Evolutionary conservation across 2,113 vertebrate species (phyloP).

Genomic region (Leptocoma aspasia): DNA sequence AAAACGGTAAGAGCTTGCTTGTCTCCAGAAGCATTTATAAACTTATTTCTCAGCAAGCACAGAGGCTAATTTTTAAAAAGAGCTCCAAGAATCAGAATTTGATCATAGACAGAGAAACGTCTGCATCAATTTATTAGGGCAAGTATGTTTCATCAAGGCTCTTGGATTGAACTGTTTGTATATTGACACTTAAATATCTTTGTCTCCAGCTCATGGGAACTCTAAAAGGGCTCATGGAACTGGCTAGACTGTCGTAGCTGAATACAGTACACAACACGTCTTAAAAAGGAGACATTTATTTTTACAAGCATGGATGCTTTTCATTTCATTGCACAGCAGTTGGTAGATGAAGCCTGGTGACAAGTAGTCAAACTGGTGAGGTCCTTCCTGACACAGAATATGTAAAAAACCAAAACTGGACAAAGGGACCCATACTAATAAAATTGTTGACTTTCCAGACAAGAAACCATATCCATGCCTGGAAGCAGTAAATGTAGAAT

Average conservation of each 20-base stretch:
- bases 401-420: not conserved
- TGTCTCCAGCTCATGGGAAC: not conserved
- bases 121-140: not conserved
- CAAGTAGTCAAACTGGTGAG: not conserved
- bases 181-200: not conserved
- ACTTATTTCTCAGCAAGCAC: not conserved
- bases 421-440: not conserved
- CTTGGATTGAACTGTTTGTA: not conserved
- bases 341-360: not conserved
- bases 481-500: not conserved
- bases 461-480: not conserved
- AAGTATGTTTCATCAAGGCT: not conserved
- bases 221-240: not conserved
- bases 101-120: not conserved
- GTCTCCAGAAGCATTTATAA: not conserved
- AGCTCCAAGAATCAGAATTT: not conserved
- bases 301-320: not conserved
- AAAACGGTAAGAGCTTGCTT: not conserved
- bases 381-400: not conserved
- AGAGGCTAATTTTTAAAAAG: not conserved
- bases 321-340: not conserved
- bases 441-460: not conserved
- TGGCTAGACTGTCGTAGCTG: not conserved
- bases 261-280: not conserved
- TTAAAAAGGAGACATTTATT: not conserved